Base-by-base conservation (phyloP, 2,113 vertebrate species). In the Chaetodon auriga region DNA sequence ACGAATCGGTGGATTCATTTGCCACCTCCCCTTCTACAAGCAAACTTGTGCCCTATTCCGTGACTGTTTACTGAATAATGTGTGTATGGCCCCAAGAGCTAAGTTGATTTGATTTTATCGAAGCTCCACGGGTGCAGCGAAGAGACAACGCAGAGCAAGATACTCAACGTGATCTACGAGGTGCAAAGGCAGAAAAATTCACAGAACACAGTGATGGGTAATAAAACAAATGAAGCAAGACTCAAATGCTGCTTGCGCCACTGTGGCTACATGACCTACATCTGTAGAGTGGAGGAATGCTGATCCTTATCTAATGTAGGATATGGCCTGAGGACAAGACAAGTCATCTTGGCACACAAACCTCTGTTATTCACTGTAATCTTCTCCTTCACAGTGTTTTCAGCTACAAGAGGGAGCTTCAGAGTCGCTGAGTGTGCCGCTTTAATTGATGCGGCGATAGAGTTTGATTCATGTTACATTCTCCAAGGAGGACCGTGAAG, bases 221-320 rank as follows among this genome's bases (percentile, higher is more conserved):
- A 87, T 86, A 87, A 87, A 89, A 85, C 74, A 89, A 91, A 89
- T 76, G 84, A 83, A 80, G 77, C 84, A 80, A 80, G 77, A 85
- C 88, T 83, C 6, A 62, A 71, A 84, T 74, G 61, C 58, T 64
- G 38, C 76, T 79, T 79, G 62, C 72, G 68, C 58, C 54, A 45
- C 71, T 57, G 89, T 80, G 81, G 62, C 81, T 83, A 87, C 86
- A 90, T 92, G 90, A 94, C 92, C 92, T 91, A 93, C 85, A 94
- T 94, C 85, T 89, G 89, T 61, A 75, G 70, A 86, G 66, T 54
- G 54, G 64, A 90, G 81, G 89, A 90, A 92, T 88, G 90, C 78
- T 54, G 87, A 90, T 92, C 70, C 74, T 90, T 90, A 92, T 92
- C 93, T 92, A 76, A 90, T 74, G 86, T 76, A 68, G 65, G 77